Evolutionary conservation across 2,888 invertebrate genomes (phyloP).

Genomic region (Parnassius smintheus): DNA sequence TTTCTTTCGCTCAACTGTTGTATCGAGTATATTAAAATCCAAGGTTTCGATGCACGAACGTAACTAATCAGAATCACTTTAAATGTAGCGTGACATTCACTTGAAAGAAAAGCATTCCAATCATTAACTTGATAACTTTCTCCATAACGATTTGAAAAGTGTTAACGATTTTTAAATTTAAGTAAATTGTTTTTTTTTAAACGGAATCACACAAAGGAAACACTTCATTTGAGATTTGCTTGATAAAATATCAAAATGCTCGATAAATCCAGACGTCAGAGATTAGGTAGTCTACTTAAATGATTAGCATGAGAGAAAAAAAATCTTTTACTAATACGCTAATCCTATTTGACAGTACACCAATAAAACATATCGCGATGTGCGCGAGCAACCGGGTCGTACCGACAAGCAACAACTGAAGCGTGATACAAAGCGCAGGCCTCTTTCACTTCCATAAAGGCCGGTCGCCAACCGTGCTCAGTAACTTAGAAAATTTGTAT

Average conservation of each 20-base stretch:
- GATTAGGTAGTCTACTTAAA: slow-evolving; percentile 1
- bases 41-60: slow-evolving; percentile 23
- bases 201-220: not conserved
- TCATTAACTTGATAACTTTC: slow-evolving; percentile 19
- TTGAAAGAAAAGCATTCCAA: slow-evolving; percentile 21
- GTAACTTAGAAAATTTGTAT: slow-evolving; percentile 17
- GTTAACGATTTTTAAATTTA: not conserved
- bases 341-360: slow-evolving; percentile 18
- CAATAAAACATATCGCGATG: slow-evolving; percentile 35
- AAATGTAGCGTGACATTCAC: slow-evolving; percentile 22
- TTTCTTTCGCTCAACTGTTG: slow-evolving; percentile 9
- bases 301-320: not conserved
- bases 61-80: slow-evolving; percentile 13
- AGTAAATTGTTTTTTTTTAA: not conserved
- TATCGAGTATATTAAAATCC: slow-evolving; percentile 29
- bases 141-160: slow-evolving; percentile 10
- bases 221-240: not conserved
- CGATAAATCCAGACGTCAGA: not conserved
- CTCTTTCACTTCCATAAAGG: slow-evolving; percentile 69
- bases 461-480: slow-evolving; percentile 21
- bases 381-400: slow-evolving; percentile 61
- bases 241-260: not conserved
- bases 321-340: slow-evolving; percentile 17
- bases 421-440: slow-evolving; percentile 46
- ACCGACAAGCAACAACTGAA: slow-evolving; percentile 63